Base-by-base conservation (phyloP, 2,888 invertebrate species). In the Nyleta sp. region DNA sequence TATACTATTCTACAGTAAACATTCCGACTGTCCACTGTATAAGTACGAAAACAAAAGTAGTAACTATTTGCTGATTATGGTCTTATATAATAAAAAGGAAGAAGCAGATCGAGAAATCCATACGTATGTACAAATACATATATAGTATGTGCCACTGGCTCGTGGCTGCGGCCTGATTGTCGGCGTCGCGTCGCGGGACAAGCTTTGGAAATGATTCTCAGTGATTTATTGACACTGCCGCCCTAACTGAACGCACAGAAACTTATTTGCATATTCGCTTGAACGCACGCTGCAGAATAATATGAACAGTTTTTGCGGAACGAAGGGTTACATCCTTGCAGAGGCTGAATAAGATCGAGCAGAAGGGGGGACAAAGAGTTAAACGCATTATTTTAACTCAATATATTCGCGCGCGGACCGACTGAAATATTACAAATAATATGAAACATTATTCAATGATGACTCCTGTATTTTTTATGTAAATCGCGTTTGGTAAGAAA, bases 201-300 rank as follows among this genome's bases (percentile, higher is more conserved):
- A 78, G 79, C 82, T 84, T 84, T 85, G 80, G 81, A 79, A 84
- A 83, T 84, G 84, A 87, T 86, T 85, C 84, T 75, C 78, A 60
- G 82, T 87, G 87, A 86, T 86, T 87, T 87, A 87, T 87, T 84
- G 85, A 84, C 84, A 74, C 81, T 73, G 81, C 82, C 82, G 76
- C 82, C 82, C 84, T 73, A 84, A 73, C 72, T 74, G 78, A 76
- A 77, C 78, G 76, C 79, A 72, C 72, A 71, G 75, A 70, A 68
- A 67, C 76, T 76, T 80, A 84, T 86, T 84, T 84, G 84, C 84
- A 82, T 82, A 83, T 83, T 84, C 84, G 81, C 81, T 80, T 80
- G 78, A 78, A 72, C 81, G 81, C 81, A 81, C 77, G 81, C 79
- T 79, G 78, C 71, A 71, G 75, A 72, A 79, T 79, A 79, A 79